These are phyloP conservation scores for Phataginus tricuspis DNA, from an alignment of 2,797 vertebrate species.

Conservation along the genomic window DNA sequence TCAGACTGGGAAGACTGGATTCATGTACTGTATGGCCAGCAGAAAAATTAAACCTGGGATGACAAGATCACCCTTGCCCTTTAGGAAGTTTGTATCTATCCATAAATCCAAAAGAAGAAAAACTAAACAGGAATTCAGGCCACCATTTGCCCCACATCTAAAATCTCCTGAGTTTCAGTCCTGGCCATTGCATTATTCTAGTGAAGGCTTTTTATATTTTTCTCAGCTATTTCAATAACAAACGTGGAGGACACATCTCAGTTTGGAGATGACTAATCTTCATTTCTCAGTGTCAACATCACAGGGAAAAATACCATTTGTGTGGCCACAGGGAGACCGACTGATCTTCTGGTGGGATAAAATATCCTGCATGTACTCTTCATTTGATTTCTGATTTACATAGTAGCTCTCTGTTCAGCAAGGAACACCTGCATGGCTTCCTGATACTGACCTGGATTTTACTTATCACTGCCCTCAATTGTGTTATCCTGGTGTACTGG, in stretches of 20 bases:
- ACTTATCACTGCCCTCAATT: constrained; percentile 75
- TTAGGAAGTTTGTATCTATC: background rate
- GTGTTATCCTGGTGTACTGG: constrained; percentile 69
- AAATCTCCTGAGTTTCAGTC: background rate
- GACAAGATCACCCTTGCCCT: background rate
- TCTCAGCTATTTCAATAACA: background rate
- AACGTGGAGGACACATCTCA: background rate
- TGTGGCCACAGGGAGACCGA: background rate
- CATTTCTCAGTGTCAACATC: background rate
- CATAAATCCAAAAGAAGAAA: background rate
- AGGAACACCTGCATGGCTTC: constrained; percentile 57
- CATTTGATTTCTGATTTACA: constrained; percentile 60
- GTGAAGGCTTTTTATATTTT: background rate
- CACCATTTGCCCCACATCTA: background rate
- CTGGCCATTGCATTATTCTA: background rate
- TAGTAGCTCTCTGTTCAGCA: constrained; percentile 42
- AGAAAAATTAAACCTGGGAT: background rate
- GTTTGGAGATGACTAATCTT: background rate
- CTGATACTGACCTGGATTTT: constrained; percentile 66
- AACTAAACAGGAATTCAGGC: background rate
- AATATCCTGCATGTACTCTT: constrained; percentile 55
- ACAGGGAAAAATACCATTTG: background rate
- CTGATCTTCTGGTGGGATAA: background rate
- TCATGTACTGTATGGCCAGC: background rate
- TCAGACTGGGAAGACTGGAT: background rate